Conservation (phyloP, 37 sponge, comb jelly and placozoan genomes). For the Agelas oroides region DNA sequence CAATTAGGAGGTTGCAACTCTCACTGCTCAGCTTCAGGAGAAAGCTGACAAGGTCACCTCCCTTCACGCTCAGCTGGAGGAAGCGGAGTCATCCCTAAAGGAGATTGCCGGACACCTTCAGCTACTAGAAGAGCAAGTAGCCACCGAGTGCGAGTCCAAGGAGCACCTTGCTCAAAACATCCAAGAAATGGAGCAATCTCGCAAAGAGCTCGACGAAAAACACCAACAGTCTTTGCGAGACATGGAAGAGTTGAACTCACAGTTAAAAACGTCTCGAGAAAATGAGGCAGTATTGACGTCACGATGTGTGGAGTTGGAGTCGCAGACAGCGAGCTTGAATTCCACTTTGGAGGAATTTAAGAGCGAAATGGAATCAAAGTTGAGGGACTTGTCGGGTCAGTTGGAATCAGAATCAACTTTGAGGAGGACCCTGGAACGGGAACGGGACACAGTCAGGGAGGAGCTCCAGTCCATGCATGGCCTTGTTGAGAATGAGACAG, state of each 20-base stretch:
- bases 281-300: constrained; percentile 1
- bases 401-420: constrained; percentile 25
- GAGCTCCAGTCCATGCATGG: constrained; percentile 48
- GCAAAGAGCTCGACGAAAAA: neutral
- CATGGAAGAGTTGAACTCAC: neutral
- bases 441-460: constrained; percentile 39
- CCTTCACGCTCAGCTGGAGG: neutral
- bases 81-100: neutral
- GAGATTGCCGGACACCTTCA: neutral
- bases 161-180: too few relatives aligned
- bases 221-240: neutral
- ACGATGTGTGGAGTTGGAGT: neutral
- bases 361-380: constrained; percentile 11
- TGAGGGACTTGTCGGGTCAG: constrained; percentile 3
- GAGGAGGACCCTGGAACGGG: constrained; percentile 19
- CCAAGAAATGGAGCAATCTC: neutral
- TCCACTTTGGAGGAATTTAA: neutral
- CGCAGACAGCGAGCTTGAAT: neutral
- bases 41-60: neutral
- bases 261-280: neutral
- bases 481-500: constrained; percentile 45
- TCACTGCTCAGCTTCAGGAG: neutral
- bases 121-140: too few relatives aligned
- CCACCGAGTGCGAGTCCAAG: too few relatives aligned
- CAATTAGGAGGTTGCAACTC: constrained; percentile 5